Percentiles rank a stretch among this genome's conserved stretches.
Evolutionary conservation across 2,113 vertebrate genomes (phyloP).

Genomic region (Phycodurus eques): DNA sequence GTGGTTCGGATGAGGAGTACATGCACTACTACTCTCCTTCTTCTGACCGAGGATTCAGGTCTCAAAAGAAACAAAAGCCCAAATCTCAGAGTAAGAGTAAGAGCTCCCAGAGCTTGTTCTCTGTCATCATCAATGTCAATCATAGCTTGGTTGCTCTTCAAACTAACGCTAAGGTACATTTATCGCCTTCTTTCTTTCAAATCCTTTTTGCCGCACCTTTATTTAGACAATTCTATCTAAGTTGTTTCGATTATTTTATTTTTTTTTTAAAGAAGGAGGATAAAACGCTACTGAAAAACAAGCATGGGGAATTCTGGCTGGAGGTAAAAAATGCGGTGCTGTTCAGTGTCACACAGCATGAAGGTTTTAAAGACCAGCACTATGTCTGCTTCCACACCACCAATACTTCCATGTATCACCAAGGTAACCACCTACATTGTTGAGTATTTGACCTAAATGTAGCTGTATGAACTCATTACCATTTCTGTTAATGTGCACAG

Average conservation of each 20-base stretch:
- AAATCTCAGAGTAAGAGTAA: conserved; percentile 86
- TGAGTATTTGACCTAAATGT: background rate
- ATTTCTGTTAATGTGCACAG: conserved; percentile 53
- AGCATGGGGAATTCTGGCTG: conserved; percentile 93
- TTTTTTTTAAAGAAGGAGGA: conserved; percentile 75
- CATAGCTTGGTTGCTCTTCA: conserved; percentile 87
- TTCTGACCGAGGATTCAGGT: conserved; percentile 81
- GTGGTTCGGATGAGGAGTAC: conserved; percentile 93
- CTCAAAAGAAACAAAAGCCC: conserved; percentile 85
- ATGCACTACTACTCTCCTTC: conserved; percentile 82
- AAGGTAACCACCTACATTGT: conserved; percentile 74
- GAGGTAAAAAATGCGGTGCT: conserved; percentile 85
- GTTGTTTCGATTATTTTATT: background rate
- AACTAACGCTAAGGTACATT: conserved; percentile 83
- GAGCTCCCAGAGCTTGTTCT: conserved; percentile 89
- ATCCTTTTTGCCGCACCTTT: background rate
- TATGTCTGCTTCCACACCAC: conserved; percentile 90
- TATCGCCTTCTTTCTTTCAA: background rate
- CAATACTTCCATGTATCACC: conserved; percentile 87
- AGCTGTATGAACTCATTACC: background rate
- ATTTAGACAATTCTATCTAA: background rate
- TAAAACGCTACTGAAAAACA: conserved; percentile 77
- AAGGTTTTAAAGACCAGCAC: conserved; percentile 93
- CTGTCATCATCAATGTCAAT: conserved; percentile 84
- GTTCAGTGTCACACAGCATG: conserved; percentile 88